A percentile compares a stretch with the other conserved stretches of the same genome.
Evolutionary conservation across 2,113 vertebrate genomes (phyloP).

Genomic region (Coreoperca whiteheadi): DNA sequence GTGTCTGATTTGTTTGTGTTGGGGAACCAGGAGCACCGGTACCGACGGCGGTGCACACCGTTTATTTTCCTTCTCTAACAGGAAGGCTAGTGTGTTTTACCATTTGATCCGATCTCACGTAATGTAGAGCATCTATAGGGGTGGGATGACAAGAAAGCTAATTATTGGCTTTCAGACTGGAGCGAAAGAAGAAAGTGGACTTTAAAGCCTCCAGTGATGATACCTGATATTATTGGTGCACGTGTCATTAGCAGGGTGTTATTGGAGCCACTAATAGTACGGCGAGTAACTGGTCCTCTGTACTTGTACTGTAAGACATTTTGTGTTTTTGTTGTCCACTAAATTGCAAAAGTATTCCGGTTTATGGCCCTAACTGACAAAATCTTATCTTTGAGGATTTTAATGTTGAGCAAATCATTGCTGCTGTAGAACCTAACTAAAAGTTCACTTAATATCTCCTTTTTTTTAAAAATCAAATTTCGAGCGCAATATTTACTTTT

Average conservation of each 20-base stretch:
- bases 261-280: neutral
- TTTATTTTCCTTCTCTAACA: constrained; percentile 17
- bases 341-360: neutral
- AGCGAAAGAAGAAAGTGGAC: constrained; percentile 58
- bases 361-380: neutral
- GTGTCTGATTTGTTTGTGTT: constrained; percentile 64
- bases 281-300: neutral
- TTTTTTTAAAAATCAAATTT: neutral
- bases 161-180: constrained; percentile 48
- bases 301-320: neutral
- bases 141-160: constrained; percentile 35
- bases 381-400: neutral
- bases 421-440: neutral
- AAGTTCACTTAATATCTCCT: neutral
- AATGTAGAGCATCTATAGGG: constrained; percentile 51
- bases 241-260: constrained; percentile 11
- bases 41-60: constrained; percentile 13
- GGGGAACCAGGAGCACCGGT: constrained; percentile 38
- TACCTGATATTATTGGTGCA: constrained; percentile 37
- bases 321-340: neutral
- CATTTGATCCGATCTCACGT: constrained; percentile 61
- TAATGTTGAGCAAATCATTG: neutral
- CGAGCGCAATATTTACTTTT: too few species aligned
- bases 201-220: constrained; percentile 53
- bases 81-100: constrained; percentile 41